phyloP scores from a whole-genome alignment of 1,140 invertebrate species.

The Leptoteleia sp. region DNA sequence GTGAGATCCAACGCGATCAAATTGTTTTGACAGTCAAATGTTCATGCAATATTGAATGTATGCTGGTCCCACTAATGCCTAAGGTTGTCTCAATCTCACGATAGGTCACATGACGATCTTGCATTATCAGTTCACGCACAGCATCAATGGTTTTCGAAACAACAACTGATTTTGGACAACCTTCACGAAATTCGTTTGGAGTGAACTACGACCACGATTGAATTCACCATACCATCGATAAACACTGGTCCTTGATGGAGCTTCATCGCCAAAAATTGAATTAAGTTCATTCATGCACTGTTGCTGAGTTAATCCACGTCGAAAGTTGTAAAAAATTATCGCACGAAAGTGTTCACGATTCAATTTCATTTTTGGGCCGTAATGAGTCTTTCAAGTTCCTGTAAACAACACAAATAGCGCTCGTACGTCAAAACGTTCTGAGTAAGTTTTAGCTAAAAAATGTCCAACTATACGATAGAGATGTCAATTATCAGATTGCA shows the following conservation, averaged over 20 bases:
- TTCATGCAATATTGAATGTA: too few species aligned
- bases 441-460: too few species aligned
- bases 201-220: too few species aligned
- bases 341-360: too few species aligned
- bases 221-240: background rate
- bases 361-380: too few species aligned
- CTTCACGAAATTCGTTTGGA: background rate
- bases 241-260: background rate
- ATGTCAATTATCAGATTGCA: too few species aligned
- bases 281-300: slow-evolving; percentile 11
- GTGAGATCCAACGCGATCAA: too few species aligned
- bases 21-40: background rate
- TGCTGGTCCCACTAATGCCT: slow-evolving; percentile 5
- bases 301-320: slow-evolving; percentile 2
- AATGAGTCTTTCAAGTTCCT: too few species aligned
- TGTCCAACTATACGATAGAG: too few species aligned
- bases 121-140: slow-evolving; percentile 9
- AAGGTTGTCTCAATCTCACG: slow-evolving; percentile 5
- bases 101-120: slow-evolving; percentile 12
- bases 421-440: too few species aligned
- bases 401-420: too few species aligned
- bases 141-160: slow-evolving; percentile 4
- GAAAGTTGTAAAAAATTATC: too few species aligned
- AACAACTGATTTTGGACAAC: background rate
- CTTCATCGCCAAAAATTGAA: slow-evolving; percentile 7